A percentile compares a stretch with the other conserved stretches of the same genome.
These are phyloP conservation scores for Lasioglossum lativentre DNA, from an alignment of 2,888 invertebrate species.

Conservation along the genomic window DNA sequence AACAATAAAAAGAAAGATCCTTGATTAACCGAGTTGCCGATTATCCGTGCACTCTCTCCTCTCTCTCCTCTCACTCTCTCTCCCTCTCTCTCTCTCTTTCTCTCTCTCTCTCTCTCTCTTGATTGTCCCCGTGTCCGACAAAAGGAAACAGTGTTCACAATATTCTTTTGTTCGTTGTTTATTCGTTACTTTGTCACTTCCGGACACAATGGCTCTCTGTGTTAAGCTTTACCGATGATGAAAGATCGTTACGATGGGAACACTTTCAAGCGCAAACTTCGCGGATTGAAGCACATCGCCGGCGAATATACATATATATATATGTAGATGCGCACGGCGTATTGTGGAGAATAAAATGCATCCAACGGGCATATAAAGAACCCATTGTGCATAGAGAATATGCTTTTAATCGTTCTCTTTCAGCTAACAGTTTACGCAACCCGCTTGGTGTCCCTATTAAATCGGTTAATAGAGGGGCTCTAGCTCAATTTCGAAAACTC, in stretches of 20 bases:
- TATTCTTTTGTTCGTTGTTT: slow-evolving; percentile 7
- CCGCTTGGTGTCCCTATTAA: not conserved
- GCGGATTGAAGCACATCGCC: not conserved
- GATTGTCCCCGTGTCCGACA: not conserved
- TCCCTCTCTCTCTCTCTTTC: too few species aligned
- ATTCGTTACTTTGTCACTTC: slow-evolving; percentile 16
- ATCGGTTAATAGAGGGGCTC: not conserved
- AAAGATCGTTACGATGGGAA: slow-evolving; percentile 9
- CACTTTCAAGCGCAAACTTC: not conserved
- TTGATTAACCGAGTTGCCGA: not conserved
- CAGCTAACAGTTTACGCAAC: not conserved
- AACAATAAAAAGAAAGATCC: too few species aligned
- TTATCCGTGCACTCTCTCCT: not conserved
- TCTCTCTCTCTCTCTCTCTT: not conserved
- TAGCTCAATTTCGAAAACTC: not conserved
- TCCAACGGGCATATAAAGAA: not conserved
- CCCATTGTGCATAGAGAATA: not conserved
- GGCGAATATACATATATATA: not conserved
- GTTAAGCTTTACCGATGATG: not conserved
- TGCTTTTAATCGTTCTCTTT: not conserved
- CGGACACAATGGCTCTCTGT: not conserved
- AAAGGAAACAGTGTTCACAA: slow-evolving; percentile 6
- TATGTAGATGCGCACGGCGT: not conserved
- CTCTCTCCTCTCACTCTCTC: too few species aligned
- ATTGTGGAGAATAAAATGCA: not conserved